Base-by-base conservation (phyloP, 2,888 invertebrate species). In the Steromphala cineraria region DNA sequence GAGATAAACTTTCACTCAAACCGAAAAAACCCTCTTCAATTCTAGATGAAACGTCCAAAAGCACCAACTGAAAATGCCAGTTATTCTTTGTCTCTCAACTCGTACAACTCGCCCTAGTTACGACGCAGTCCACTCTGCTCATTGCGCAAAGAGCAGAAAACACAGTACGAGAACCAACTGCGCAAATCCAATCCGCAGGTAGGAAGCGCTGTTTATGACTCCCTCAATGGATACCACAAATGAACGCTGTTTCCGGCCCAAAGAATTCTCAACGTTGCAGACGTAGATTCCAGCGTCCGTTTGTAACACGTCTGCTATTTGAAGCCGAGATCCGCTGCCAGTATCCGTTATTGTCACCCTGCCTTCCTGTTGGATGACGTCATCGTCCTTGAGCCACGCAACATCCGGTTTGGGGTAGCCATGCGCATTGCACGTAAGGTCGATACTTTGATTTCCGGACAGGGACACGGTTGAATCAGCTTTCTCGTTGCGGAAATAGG, bases 401-500 rank as follows among this genome's bases (percentile, higher is more conserved):
- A 97, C 95, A 85, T 92, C 93, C 52, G 96, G 95, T 87, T 94
- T 94, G 81, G 97, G 96, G 91, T 94, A 95, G 90, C 97, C 97
- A 85, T 94, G 91, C 79, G 96, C 95, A 81, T 93, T 91, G 94
- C 98, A 98, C 86, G 94, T 94, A 87, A 98, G 94, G 92, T 95
- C 95, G 88, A 98, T 94, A 92, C 95, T 96, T 94, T 97, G 97
- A 78, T 83, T 83, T 46, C 71, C 21, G 31, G 31, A 15, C 2
- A 75, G 62, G 17, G 36, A 53, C 46, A 83, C 53, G 8, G 36
- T 52, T 5, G 53, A 21, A 3, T 79, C 21, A 2, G 40, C 24
- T 8, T 36, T 40, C 7, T 75, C 31, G 24, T 55, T 62, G 24
- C 10, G 28, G 19, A 81, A 67, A 52, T 79, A 80, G 2, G 82